Percentiles rank a stretch among this genome's conserved stretches.
Evolutionary conservation across 2,888 invertebrate genomes (phyloP).

Genomic region (Hypomecis atomaria): DNA sequence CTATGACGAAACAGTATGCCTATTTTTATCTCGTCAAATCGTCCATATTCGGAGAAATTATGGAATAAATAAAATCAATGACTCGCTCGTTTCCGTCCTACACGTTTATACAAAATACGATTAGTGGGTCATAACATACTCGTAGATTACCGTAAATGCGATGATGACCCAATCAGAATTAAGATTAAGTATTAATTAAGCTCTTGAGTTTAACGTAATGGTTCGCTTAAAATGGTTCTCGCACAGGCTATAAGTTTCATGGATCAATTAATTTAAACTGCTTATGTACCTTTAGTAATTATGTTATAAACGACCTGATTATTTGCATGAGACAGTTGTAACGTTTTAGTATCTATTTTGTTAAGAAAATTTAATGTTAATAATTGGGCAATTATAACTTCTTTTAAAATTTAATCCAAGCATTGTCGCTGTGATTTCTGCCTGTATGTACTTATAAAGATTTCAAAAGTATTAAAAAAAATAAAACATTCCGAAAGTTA

Average conservation of each 20-base stretch:
- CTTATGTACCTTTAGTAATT: no score
- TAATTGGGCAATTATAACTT: no score
- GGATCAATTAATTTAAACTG: not conserved
- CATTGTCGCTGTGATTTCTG: no score
- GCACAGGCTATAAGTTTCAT: not conserved
- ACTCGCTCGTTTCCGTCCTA: conserved; percentile 30
- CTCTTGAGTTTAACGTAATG: conserved; percentile 10
- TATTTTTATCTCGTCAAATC: conserved; percentile 17
- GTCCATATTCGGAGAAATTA: conserved; percentile 21
- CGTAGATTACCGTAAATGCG: conserved; percentile 18
- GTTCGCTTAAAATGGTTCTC: not conserved
- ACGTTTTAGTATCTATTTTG: no score
- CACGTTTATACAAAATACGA: conserved; percentile 19
- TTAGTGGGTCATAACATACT: conserved; percentile 38
- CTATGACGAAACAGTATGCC: conserved; percentile 41
- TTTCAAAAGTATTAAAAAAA: not conserved
- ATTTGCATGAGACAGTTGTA: no score
- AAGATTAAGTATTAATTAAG: conserved; percentile 19
- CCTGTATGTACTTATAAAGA: no score
- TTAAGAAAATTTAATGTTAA: no score
- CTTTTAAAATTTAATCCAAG: no score
- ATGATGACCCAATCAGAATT: conserved; percentile 20
- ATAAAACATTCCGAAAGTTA: not conserved
- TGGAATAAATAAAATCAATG: conserved; percentile 15
- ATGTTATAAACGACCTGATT: no score